Evolutionary conservation across 2,888 invertebrate genomes (phyloP).

Genomic region (Colostygia pectinataria): DNA sequence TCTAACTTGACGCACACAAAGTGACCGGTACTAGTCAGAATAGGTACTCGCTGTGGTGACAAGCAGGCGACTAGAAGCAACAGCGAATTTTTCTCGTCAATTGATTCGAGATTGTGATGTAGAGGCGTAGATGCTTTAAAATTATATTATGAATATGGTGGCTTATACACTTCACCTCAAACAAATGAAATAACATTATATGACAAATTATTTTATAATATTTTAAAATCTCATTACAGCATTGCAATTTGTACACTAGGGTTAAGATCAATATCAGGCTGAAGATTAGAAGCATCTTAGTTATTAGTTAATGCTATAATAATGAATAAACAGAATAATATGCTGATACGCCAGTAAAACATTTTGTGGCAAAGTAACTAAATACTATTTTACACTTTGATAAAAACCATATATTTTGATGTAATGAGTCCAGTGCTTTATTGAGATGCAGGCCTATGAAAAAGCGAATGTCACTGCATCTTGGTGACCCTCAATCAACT

Average conservation of each 20-base stretch:
- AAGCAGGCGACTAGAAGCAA: too few relatives aligned
- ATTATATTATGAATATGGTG: too few relatives aligned
- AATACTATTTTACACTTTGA: slow-evolving; percentile 24
- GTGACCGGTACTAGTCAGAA: too few relatives aligned
- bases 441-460: slow-evolving; percentile 21
- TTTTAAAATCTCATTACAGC: slow-evolving; percentile 40
- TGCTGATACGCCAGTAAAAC: slow-evolving; percentile 19
- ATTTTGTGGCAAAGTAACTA: slow-evolving; percentile 14
- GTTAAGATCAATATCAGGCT: slow-evolving; percentile 21
- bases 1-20: too few relatives aligned
- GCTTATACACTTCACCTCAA: too few relatives aligned
- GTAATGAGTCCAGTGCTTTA: slow-evolving; percentile 13
- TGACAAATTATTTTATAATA: slow-evolving; percentile 36
- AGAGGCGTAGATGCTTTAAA: not conserved
- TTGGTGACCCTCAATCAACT: slow-evolving; percentile 58
- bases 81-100: too few relatives aligned
- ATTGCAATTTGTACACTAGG: slow-evolving; percentile 32
- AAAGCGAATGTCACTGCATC: slow-evolving; percentile 15
- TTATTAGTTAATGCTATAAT: slow-evolving; percentile 27
- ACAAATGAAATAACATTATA: slow-evolving; percentile 14
- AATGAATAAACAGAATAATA: slow-evolving; percentile 8
- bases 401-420: slow-evolving; percentile 15
- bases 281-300: slow-evolving; percentile 20
- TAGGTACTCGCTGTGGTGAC: too few relatives aligned
- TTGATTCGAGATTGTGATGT: too few relatives aligned